A percentile compares a stretch with the other conserved stretches of the same genome.
These are phyloP conservation scores for Anthopleura xanthogrammica DNA, from an alignment of 92 coral and sea anemone species.

Conservation along the genomic window DNA sequence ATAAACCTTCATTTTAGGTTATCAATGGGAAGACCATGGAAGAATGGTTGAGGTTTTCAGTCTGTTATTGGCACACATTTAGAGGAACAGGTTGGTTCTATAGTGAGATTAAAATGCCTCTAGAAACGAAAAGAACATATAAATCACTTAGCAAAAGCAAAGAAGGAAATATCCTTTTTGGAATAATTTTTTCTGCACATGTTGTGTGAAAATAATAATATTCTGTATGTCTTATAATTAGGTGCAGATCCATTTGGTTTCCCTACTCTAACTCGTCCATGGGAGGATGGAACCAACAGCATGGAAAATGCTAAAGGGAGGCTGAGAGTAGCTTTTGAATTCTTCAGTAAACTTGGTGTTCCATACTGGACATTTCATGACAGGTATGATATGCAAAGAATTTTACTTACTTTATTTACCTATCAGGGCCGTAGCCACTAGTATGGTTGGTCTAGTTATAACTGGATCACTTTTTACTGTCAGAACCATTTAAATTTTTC, in stretches of 20 bases:
- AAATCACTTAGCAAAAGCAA: neutral
- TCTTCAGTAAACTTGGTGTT: constrained; percentile 81
- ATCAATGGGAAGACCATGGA: constrained; percentile 81
- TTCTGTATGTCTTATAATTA: constrained; percentile 2
- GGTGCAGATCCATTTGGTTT: constrained; percentile 93
- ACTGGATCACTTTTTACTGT: too few relatives aligned
- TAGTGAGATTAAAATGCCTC: too few relatives aligned
- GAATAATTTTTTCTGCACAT: too few relatives aligned
- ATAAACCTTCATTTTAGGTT: constrained; percentile 30
- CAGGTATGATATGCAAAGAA: constrained; percentile 38
- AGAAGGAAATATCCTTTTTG: too few relatives aligned
- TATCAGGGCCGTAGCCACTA: too few relatives aligned
- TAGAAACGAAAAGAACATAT: neutral
- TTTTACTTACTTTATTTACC: too few relatives aligned
- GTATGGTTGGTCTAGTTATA: too few relatives aligned
- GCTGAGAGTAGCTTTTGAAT: constrained; percentile 81
- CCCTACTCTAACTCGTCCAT: constrained; percentile 75
- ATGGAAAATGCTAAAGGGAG: constrained; percentile 87
- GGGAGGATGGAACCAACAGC: constrained; percentile 91
- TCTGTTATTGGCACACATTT: constrained; percentile 88
- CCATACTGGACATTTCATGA: constrained; percentile 88
- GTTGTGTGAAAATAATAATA: neutral
- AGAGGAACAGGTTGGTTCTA: constrained; percentile 80
- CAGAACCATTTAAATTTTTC: too few relatives aligned
- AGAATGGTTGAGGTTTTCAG: constrained; percentile 87